phyloP scores from a whole-genome alignment of 2,888 invertebrate species.

The Labia minor region DNA sequence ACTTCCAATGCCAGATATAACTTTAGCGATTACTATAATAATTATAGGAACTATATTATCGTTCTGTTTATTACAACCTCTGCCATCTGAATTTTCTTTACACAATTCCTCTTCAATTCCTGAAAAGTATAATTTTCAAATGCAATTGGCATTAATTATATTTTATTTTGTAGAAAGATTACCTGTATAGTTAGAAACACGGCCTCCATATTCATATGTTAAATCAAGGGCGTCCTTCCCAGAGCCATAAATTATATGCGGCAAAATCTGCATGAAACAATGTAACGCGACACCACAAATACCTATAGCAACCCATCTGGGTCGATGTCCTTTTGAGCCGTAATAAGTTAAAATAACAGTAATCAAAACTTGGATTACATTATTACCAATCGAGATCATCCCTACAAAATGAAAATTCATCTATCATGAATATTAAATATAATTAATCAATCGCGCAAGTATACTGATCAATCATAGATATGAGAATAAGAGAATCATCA shows the following conservation, averaged over 20 bases:
- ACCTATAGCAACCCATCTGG: background rate
- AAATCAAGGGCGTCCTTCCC: slow-evolving; percentile 27
- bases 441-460: no score
- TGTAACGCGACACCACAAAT: background rate
- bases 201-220: slow-evolving; percentile 24
- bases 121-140: no score
- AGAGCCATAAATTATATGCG: slow-evolving; percentile 29
- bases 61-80: slow-evolving; percentile 15
- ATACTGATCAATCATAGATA: no score
- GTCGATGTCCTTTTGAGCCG: background rate
- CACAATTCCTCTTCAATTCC: slow-evolving; percentile 13
- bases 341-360: background rate
- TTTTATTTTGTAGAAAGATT: background rate
- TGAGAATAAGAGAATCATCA: no score
- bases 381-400: background rate
- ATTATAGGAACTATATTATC: slow-evolving; percentile 23
- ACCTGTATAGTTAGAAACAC: background rate
- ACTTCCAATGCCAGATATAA: slow-evolving; percentile 32
- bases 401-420: background rate
- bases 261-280: slow-evolving; percentile 28
- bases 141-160: no score
- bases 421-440: slow-evolving; percentile 24
- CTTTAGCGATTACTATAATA: slow-evolving; percentile 31
- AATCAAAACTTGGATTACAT: background rate
- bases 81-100: slow-evolving; percentile 16